Evolutionary conservation across 1,140 invertebrate genomes (phyloP), one percentile per base, ranked within the genome.

Genomic region (Oscheius sp.): DNA sequence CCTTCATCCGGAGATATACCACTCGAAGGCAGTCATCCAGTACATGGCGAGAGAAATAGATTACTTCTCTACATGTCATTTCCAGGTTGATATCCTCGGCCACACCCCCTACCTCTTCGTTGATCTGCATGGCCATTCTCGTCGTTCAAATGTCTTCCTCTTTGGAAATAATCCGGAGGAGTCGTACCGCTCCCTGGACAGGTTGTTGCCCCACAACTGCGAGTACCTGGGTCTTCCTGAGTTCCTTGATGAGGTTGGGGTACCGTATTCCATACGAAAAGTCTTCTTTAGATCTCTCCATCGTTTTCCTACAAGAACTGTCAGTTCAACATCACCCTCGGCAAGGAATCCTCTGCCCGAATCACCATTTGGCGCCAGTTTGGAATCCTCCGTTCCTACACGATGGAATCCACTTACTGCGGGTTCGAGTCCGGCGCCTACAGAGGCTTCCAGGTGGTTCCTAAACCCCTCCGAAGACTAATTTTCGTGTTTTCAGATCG

Each of bases 1-100:
- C 78, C 85, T 91, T 52, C 91, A 93, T 87, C 94, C 94, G 34
- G 90, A 93, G 28, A 93, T 96, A 75, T 97, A 92, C 90, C 92
- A 96, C 85, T 92, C 92, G 3, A 96, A 93, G 87, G 90, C 89
- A 83, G 82, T 80, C 65, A 67, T 83, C 13, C 82, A 83, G 69
- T 84, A 84, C 59, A 72, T 79, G 76, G 81, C 77, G 64, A 69
- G 63, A 13, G 3, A n/a, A 1, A 18, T 52, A 20, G 26, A 31
- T 34, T 18, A 34, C 3, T n/a, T 38, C 32, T 1, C 0, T 20
- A 15, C 32, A 20, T 15, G 65, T n/a, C 26, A 29, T 74, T 76
- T 71, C 62, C 38, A 81, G 77, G 61, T 75, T 18, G 78, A 79
- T 34, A 63, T 79, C 13, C 52, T 85, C 46, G 68, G 74, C 34